phyloP scores from a whole-genome alignment of 2,797 vertebrate species.

The Sternotherus odoratus region DNA sequence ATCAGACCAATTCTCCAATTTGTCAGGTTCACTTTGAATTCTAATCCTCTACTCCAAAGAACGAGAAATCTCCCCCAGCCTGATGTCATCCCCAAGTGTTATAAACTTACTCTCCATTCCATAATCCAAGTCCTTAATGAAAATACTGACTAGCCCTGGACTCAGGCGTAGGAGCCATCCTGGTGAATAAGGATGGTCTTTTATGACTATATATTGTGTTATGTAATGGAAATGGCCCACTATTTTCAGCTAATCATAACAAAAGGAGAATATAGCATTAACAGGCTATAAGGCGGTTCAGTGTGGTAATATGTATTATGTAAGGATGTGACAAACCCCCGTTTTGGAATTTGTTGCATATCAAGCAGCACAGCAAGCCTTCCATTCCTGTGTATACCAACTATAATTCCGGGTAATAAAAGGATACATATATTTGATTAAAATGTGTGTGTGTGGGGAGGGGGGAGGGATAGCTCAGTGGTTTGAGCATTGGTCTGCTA shows the following conservation, averaged over 20 bases:
- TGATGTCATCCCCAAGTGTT: neutral
- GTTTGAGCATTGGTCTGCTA: too few species aligned
- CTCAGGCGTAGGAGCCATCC: neutral
- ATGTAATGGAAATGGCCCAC: neutral
- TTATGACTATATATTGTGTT: neutral
- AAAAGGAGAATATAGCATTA: neutral
- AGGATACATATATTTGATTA: neutral
- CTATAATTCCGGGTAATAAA: neutral
- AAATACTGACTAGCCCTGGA: neutral
- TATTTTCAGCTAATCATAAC: neutral
- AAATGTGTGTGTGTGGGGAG: too few species aligned
- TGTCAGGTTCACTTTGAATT: neutral
- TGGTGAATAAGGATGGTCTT: neutral
- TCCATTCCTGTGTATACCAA: too few species aligned
- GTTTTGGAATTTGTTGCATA: neutral
- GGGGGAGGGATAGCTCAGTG: too few species aligned
- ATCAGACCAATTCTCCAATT: neutral
- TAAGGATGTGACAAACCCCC: neutral
- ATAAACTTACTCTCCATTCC: neutral
- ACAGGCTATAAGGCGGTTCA: neutral
- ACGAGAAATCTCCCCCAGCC: neutral
- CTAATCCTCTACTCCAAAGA: neutral
- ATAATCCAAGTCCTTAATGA: neutral
- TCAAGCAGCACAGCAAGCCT: neutral
- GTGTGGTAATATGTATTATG: neutral